Base-by-base conservation (phyloP, 2,113 vertebrate genomes). In the Opisthocomus hoazin region DNA sequence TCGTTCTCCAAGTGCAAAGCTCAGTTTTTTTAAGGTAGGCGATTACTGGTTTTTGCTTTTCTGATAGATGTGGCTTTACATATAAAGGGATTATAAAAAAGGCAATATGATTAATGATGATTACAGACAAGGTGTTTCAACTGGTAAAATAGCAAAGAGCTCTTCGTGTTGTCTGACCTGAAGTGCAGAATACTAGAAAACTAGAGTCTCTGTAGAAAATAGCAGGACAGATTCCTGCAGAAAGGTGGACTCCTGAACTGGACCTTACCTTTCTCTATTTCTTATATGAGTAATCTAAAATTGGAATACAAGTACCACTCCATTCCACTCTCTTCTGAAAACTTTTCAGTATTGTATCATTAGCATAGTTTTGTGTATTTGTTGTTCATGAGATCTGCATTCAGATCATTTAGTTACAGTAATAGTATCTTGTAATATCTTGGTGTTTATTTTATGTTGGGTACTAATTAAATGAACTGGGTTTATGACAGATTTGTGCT, bases 41-140 rank as follows among this genome's bases (percentile, higher is more conserved):
- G 43, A 4, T 69, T 64, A 29, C 10, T 66, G 15, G 4, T 11
- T 53, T 53, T 71, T 39, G 27, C 6, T 83, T 29, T 34, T 79
- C 26, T 30, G 0, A 0, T 41, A 20, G 41, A 5, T 0, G 2
- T 24, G n/a, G 23, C 17, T 58, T 79, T 12, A 12, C 17, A 11
- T 36, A 7, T 2, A 4, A 51, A 27, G 8, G 8, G 41, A 6
- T 77, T 30, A 11, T 39, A 27, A 15, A 51, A 15, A 68, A 65
- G 43, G 4, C 2, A 16, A 11, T 56, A 11, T 53, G 15, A 20
- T 43, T 48, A 34, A 8, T 4, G 21, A 4, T 6, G n/a, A 37
- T 57, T 75, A 51, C 29, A 51, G 41, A 26, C 1, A 14, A 29
- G 45, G 11, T 1, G 1, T 19, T 60, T 84, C 29, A 56, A 3